A percentile compares a stretch with the other conserved stretches of the same genome.
These are phyloP conservation scores for Alouatta palliata DNA, from an alignment of 2,113 vertebrate genomes.

Conservation along the genomic window DNA sequence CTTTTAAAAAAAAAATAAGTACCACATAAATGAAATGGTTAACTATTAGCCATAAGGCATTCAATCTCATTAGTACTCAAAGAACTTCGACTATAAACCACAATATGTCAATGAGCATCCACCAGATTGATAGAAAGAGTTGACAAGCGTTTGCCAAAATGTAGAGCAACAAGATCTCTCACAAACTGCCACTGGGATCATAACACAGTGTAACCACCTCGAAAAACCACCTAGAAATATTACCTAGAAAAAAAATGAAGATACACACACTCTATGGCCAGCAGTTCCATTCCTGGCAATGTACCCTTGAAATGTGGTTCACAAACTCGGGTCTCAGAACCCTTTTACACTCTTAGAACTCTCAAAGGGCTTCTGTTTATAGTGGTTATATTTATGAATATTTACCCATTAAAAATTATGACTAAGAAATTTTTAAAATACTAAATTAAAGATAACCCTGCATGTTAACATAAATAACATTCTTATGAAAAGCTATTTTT, in stretches of 20 bases:
- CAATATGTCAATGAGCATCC: background rate
- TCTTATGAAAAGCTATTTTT: conserved; percentile 35
- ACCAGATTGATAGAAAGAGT: conserved; percentile 10
- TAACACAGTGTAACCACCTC: background rate
- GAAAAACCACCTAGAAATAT: background rate
- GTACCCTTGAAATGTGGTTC: background rate
- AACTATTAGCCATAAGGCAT: background rate
- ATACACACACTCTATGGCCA: background rate
- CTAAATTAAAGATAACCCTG: conserved; percentile 1
- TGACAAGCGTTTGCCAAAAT: background rate
- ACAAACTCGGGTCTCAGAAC: background rate
- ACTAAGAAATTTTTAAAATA: conserved; percentile 23
- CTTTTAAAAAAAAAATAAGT: background rate
- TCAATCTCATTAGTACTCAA: background rate
- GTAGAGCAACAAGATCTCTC: background rate
- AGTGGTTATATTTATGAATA: background rate
- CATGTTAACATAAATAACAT: background rate
- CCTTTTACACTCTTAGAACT: background rate
- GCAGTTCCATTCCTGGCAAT: background rate
- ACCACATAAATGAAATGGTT: background rate
- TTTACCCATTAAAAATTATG: conserved; percentile 35
- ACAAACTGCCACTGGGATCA: background rate
- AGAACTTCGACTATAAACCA: conserved; percentile 1
- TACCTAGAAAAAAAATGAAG: background rate
- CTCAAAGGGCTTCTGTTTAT: conserved; percentile 8